Conservation (phyloP, 2,797 vertebrate genomes). For the Dipus sagitta region DNA sequence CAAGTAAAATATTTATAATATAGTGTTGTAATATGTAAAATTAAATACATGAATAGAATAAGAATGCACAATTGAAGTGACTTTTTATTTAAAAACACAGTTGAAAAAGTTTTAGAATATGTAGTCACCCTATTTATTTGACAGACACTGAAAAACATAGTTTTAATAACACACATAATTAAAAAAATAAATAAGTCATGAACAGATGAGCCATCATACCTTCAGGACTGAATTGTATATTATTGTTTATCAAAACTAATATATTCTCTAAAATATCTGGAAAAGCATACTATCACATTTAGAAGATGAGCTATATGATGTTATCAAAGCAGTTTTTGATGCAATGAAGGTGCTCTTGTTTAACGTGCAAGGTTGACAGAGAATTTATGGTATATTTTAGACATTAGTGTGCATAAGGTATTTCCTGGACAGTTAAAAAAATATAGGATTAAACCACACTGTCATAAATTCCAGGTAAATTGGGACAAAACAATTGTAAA, state of each 20-base stretch:
- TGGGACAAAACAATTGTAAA: not conserved
- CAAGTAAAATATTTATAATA: constrained; percentile 79
- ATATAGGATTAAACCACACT: not conserved
- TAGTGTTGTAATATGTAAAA: constrained; percentile 63
- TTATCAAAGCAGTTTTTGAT: not conserved
- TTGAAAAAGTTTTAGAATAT: not conserved
- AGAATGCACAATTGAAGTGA: not conserved
- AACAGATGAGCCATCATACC: not conserved
- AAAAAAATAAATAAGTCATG: constrained; percentile 26
- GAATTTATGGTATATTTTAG: not conserved
- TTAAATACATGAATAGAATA: constrained; percentile 63
- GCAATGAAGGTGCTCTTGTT: not conserved
- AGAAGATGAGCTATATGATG: not conserved
- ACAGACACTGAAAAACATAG: not conserved
- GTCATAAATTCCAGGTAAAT: not conserved
- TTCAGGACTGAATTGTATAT: not conserved
- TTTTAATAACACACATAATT: constrained; percentile 31
- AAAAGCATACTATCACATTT: not conserved
- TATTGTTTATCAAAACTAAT: not conserved
- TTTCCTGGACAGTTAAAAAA: not conserved
- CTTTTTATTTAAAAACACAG: constrained; percentile 16
- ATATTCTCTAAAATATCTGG: not conserved
- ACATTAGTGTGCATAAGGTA: not conserved
- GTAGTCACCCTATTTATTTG: not conserved
- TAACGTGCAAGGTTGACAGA: not conserved